Conservation (phyloP, 2,113 vertebrate species). For the Onychorhynchus coronatus region DNA sequence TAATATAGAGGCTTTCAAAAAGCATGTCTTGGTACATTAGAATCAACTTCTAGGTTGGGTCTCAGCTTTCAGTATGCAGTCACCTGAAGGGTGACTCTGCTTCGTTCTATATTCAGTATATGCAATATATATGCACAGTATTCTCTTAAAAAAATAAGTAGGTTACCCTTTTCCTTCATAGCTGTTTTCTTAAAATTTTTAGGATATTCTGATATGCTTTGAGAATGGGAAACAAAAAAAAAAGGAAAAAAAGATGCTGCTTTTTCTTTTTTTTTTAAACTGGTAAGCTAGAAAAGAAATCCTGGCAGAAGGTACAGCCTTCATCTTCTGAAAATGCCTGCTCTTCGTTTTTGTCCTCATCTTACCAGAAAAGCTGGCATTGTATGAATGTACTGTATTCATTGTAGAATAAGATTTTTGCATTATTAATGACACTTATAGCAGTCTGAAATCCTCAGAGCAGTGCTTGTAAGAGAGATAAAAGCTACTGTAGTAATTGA, state of each 20-base stretch:
- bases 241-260: background rate
- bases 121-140: background rate
- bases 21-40: background rate
- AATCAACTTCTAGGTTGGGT: background rate
- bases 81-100: background rate
- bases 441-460: slow-evolving; percentile 34
- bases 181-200: background rate
- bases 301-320: background rate
- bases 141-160: background rate
- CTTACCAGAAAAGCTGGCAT: background rate
- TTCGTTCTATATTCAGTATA: background rate
- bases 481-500: slow-evolving; percentile 1
- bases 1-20: background rate
- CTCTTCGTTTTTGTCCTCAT: background rate
- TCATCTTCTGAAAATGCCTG: background rate
- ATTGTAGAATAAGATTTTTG: slow-evolving; percentile 1
- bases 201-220: background rate
- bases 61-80: background rate
- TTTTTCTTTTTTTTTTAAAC: background rate
- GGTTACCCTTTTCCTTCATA: background rate
- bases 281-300: background rate
- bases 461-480: background rate
- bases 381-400: slow-evolving; percentile 13
- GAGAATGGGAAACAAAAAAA: background rate
- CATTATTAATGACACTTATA: slow-evolving; percentile 55